A percentile compares a stretch with the other conserved stretches of the same genome.
These are phyloP conservation scores for Chionodraco myersi DNA, from an alignment of 2,113 vertebrate species.

Conservation along the genomic window DNA sequence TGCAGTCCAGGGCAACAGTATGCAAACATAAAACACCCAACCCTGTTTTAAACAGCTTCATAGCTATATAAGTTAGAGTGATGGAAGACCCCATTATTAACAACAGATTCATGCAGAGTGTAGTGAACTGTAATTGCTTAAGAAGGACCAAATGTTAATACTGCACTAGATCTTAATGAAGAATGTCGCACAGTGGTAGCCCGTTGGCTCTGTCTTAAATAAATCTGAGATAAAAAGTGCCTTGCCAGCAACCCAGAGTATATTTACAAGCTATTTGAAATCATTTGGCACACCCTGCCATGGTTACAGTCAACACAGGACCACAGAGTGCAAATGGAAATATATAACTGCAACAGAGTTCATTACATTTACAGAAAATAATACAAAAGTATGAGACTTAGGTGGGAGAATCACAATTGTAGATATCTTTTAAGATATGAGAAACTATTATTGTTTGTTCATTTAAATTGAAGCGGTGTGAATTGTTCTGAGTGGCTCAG, in stretches of 20 bases:
- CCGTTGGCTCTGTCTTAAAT: conserved; percentile 17
- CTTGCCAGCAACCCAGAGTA: conserved; percentile 25
- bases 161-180: not conserved
- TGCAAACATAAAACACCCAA: too few species aligned
- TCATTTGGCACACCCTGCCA: conserved; percentile 20
- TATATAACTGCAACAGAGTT: conserved; percentile 5
- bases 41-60: too few species aligned
- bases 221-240: conserved; percentile 21
- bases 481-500: conserved; percentile 3
- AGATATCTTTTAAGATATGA: conserved; percentile 20
- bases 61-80: too few species aligned
- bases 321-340: conserved; percentile 21
- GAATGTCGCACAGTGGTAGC: not conserved
- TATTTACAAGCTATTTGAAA: conserved; percentile 54
- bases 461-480: conserved; percentile 16
- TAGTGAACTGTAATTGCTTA: too few species aligned
- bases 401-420: conserved; percentile 20
- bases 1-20: too few species aligned
- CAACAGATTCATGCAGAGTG: too few species aligned
- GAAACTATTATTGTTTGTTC: conserved; percentile 40
- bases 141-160: not conserved
- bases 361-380: conserved; percentile 30
- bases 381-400: conserved; percentile 3
- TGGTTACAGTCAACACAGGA: conserved; percentile 40
- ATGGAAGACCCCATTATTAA: too few species aligned